Conservation (phyloP, 2,888 invertebrate species). For the Chaetoderma sp. region DNA sequence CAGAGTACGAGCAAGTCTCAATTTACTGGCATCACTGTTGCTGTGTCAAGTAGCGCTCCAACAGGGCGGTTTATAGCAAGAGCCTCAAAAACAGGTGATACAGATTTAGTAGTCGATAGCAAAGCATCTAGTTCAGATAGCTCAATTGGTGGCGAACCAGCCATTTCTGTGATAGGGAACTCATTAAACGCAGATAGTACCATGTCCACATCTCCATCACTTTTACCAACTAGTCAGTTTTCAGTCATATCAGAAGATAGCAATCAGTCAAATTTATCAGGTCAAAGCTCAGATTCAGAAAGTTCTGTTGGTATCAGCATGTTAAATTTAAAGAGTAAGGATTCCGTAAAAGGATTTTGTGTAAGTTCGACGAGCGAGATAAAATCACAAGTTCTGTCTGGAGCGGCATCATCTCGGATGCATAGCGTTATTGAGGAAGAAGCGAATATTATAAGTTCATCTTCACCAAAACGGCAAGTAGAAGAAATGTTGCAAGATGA, state of each 20-base stretch:
- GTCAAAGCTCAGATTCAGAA: conserved; percentile 53
- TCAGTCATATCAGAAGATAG: conserved; percentile 49
- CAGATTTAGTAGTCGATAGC: too few relatives aligned
- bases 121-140: too few relatives aligned
- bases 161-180: conserved; percentile 8
- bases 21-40: too few relatives aligned
- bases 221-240: neutral
- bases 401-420: neutral
- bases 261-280: conserved; percentile 54
- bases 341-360: neutral
- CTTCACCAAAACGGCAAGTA: neutral
- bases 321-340: neutral
- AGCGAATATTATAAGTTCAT: neutral
- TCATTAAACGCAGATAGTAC: neutral
- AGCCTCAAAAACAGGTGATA: too few relatives aligned
- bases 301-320: conserved; percentile 24
- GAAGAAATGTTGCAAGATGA: neutral
- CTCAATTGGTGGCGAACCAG: neutral
- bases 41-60: too few relatives aligned
- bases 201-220: neutral
- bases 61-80: too few relatives aligned
- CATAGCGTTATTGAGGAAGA: neutral
- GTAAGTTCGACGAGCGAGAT: neutral
- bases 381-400: neutral
- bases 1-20: too few relatives aligned